Base-by-base conservation (phyloP, 2,113 vertebrate genomes). In the Thalassarche chlororhynchos region DNA sequence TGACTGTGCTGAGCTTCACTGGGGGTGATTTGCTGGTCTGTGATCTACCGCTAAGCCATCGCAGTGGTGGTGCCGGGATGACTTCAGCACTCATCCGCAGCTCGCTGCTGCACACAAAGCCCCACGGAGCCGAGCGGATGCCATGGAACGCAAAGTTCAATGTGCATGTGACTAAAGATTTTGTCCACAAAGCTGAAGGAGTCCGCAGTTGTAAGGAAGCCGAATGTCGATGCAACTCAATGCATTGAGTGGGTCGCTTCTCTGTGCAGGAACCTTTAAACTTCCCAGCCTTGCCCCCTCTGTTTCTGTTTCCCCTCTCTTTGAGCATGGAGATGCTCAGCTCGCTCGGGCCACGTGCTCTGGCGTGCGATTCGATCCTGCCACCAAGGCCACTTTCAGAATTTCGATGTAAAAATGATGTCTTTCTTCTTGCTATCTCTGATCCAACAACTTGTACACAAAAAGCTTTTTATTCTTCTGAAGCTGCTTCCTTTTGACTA, bases 391-490 rank as follows among this genome's bases (percentile, higher is more conserved):
- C 28, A n/a, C 57, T 70, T 52, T 2, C 42, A 36, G 81, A 72
- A 65, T 15, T 86, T 80, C 0, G 4, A 54, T 88, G 90, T 72
- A 11, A 65, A 82, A 93, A 62, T 66, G 89, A 94, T 95, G 91
- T 91, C 91, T 95, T 89, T 94, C 62, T 93, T 75, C 61, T 57
- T 21, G 15, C 52, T 96, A 94, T 93, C 90, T 95, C 86, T 46
- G 38, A 91, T 93, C 89, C 72, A 82, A 93, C 89, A 94, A 66
- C 75, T 83, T 52, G 28, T 55, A 44, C 60, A 90, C 89, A 93
- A 77, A 79, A 92, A 72, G 72, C 84, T 92, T 96, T 94, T 92
- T 54, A 93, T 95, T 95, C 81, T 70, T 81, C n/a, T 1, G 0
- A 58, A 77, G 32, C 77, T 55, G 12, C 77, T 94, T 81, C 68